phyloP scores from a whole-genome alignment of 2,888 invertebrate genomes.

The Orchesella flavescens region DNA sequence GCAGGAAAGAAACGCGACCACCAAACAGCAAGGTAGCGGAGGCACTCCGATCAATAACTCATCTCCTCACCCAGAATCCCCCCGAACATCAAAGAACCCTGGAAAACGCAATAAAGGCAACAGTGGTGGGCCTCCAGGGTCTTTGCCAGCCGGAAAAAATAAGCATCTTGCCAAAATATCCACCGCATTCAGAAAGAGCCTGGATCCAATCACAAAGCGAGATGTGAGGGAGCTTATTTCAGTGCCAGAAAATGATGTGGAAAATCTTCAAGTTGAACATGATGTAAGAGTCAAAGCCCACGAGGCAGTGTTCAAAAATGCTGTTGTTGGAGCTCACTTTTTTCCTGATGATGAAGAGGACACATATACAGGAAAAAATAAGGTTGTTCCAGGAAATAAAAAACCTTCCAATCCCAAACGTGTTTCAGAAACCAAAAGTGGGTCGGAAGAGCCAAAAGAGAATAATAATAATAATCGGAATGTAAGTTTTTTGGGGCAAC shows the following conservation, averaged over 20 bases:
- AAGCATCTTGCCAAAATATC: slow-evolving; percentile 48
- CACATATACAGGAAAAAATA: not conserved
- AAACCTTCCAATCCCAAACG: not conserved
- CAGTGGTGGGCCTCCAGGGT: not conserved
- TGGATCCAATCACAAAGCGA: slow-evolving; percentile 42
- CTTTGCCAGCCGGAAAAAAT: slow-evolving; percentile 8
- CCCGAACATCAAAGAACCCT: not conserved
- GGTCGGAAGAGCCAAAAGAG: not conserved
- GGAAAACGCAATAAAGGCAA: not conserved
- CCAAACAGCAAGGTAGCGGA: not conserved
- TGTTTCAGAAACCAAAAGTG: not conserved
- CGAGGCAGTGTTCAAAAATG: slow-evolving; percentile 42
- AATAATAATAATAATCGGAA: too few relatives aligned
- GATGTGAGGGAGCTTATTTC: slow-evolving; percentile 41
- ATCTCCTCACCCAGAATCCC: not conserved
- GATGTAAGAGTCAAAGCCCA: slow-evolving; percentile 34
- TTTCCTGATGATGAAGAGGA: not conserved
- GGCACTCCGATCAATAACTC: not conserved
- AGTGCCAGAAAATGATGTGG: slow-evolving; percentile 48
- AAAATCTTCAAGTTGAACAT: slow-evolving; percentile 38
- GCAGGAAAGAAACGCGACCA: not conserved
- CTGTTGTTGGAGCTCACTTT: not conserved
- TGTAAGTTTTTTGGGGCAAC: not conserved
- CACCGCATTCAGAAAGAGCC: slow-evolving; percentile 31
- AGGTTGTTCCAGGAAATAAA: not conserved